Conservation (phyloP, 2,113 vertebrate genomes). For the Plotosus lineatus region DNA sequence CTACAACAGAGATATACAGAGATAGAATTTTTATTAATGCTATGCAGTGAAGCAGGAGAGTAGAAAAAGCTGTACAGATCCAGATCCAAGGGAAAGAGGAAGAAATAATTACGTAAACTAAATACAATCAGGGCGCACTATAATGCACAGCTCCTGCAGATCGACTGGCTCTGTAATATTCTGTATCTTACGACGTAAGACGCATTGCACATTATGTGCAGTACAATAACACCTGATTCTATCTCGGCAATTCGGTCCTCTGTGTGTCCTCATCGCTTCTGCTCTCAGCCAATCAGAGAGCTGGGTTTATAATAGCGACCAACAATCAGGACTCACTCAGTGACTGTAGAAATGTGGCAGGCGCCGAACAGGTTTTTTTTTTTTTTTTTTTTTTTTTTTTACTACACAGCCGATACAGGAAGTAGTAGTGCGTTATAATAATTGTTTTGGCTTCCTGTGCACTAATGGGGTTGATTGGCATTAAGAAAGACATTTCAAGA, state of each 20-base stretch:
- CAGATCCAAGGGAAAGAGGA: not conserved
- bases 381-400: too few relatives aligned
- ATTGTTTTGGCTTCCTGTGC: too few relatives aligned
- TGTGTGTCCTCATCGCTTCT: not conserved
- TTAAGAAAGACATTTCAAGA: too few relatives aligned
- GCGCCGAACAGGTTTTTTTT: too few relatives aligned
- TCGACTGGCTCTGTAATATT: not conserved
- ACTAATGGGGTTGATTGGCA: too few relatives aligned
- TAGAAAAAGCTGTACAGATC: too few relatives aligned
- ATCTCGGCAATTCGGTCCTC: not conserved
- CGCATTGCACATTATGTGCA: not conserved
- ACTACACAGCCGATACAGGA: too few relatives aligned
- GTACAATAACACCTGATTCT: conserved; percentile 15
- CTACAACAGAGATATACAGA: not conserved
- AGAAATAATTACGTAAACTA: not conserved
- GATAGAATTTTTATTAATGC: not conserved
- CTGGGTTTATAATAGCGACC: not conserved
- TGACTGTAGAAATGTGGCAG: too few relatives aligned
- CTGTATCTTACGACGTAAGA: not conserved
- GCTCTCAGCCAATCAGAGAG: not conserved
- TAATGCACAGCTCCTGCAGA: conserved; percentile 1
- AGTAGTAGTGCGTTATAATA: too few relatives aligned
- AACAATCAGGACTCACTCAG: too few relatives aligned
- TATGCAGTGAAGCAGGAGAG: not conserved
- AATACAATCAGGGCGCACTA: not conserved